A percentile compares a stretch with the other conserved stretches of the same genome.
Conservation (phyloP, 2,888 invertebrate genomes). For the Athalia circularis region DNA sequence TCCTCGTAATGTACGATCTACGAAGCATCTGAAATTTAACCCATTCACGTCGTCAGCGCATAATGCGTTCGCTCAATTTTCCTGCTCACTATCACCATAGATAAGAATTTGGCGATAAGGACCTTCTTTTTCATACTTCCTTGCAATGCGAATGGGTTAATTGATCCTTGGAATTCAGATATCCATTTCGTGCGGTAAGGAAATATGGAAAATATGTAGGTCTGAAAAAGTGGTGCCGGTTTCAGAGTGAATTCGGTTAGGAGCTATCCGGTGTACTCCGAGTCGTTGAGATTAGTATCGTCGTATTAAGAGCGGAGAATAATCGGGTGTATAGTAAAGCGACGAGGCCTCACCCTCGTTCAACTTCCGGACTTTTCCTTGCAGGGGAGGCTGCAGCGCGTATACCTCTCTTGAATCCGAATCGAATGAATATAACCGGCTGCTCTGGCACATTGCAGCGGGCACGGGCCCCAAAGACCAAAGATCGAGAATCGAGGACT, state of each 20-base stretch:
- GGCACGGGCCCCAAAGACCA: slow-evolving; percentile 56
- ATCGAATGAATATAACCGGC: slow-evolving; percentile 41
- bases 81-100: too few species aligned
- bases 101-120: too few species aligned
- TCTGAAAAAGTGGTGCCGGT: background rate
- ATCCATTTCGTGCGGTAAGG: too few species aligned
- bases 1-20: background rate
- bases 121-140: too few species aligned
- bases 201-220: too few species aligned
- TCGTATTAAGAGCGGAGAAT: slow-evolving; percentile 22
- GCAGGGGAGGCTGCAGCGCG: slow-evolving; percentile 5
- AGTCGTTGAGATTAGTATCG: slow-evolving; percentile 33
- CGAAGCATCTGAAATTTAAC: background rate
- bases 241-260: slow-evolving; percentile 14
- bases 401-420: slow-evolving; percentile 35
- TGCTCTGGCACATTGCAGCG: background rate
- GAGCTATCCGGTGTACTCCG: slow-evolving; percentile 1
- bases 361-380: slow-evolving; percentile 43
- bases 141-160: too few species aligned
- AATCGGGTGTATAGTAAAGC: background rate
- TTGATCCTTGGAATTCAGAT: too few species aligned
- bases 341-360: slow-evolving; percentile 34
- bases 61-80: too few species aligned
- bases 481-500: slow-evolving; percentile 36
- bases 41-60: too few species aligned